Evolutionary conservation across 2,888 invertebrate species (phyloP).

Genomic region (Napeogenes inachia): DNA sequence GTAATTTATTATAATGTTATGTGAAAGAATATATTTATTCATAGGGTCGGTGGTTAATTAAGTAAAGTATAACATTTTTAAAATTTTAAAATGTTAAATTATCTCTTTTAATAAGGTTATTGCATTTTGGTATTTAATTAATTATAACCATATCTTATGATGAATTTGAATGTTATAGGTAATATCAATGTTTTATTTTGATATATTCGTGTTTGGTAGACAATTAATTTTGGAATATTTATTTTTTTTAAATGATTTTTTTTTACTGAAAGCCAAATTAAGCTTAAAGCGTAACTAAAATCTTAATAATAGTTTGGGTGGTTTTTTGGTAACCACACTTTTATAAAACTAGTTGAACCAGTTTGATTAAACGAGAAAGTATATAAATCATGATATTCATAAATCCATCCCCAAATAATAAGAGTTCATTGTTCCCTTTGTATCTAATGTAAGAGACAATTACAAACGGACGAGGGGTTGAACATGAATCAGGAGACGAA

Average conservation of each 20-base stretch:
- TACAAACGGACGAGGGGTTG: constrained; percentile 49
- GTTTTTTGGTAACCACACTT: constrained; percentile 19
- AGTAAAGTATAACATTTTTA: constrained; percentile 34
- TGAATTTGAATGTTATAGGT: not conserved
- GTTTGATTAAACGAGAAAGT: constrained; percentile 35
- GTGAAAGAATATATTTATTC: constrained; percentile 57
- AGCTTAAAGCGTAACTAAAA: not conserved
- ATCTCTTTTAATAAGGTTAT: constrained; percentile 29
- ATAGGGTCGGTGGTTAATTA: constrained; percentile 56
- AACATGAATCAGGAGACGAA: constrained; percentile 58
- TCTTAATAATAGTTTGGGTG: not conserved
- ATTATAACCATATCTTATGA: constrained; percentile 15
- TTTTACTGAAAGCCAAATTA: not conserved
- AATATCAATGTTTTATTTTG: not conserved
- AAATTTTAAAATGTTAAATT: constrained; percentile 31
- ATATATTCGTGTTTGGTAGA: not conserved
- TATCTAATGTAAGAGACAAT: constrained; percentile 60
- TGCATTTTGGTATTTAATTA: constrained; percentile 17
- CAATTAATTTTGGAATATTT: not conserved
- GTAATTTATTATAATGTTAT: constrained; percentile 71
- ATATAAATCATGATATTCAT: constrained; percentile 42
- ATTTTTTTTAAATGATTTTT: too few species aligned
- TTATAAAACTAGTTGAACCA: constrained; percentile 26
- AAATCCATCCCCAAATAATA: constrained; percentile 33
- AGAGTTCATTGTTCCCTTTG: constrained; percentile 51